Evolutionary conservation across 2,797 vertebrate genomes (phyloP), one percentile per base, ranked within the genome.

Genomic region (Rallus crepitans): DNA sequence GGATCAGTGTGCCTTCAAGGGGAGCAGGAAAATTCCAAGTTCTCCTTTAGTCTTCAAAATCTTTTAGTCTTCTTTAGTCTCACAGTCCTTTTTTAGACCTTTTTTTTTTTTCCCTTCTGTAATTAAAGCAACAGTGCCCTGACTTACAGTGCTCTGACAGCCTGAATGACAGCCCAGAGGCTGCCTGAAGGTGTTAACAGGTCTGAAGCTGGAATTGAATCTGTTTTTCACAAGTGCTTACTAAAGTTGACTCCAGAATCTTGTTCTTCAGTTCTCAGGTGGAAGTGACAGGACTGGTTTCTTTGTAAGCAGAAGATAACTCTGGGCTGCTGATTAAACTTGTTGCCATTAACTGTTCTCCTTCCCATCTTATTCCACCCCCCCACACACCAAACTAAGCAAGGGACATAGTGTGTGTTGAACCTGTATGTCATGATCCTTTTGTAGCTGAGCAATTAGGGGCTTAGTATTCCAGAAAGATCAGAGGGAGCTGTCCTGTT

Each of bases 341-440:
- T 70, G 20, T 68, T 57, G 66, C 9, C 6, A 2, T 30, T 18
- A 73, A 25, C 16, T 7, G 3, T 71, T 47, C 7, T 75, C 18
- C 3, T 77, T 60, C 23, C 23, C 5, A 5, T 76, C 50, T 85
- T 0, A 0, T n/a, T 59, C 21, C 11, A 11, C 23, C 13, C 8
- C 6, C 11, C 10, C n/a, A n/a, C n/a, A n/a, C n/a, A 48, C n/a
- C 37, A 25, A 42, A 28, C 47, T 35, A 40, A 75, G 37, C 21
- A 56, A 40, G 57, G 23, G 59, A 12, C n/a, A n/a, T 15, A 78
- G 39, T 33, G 27, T 3, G 0, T n/a, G 35, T 20, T 63, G 40
- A 33, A 28, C 66, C 30, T 71, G 13, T 42, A 5, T 18, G 25
- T 52, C 23, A 7, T 30, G 30, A 12, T 76, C n/a, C 30, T 55